Conservation (phyloP, 1,140 invertebrate species). For the Oedothorax gibbosus region DNA sequence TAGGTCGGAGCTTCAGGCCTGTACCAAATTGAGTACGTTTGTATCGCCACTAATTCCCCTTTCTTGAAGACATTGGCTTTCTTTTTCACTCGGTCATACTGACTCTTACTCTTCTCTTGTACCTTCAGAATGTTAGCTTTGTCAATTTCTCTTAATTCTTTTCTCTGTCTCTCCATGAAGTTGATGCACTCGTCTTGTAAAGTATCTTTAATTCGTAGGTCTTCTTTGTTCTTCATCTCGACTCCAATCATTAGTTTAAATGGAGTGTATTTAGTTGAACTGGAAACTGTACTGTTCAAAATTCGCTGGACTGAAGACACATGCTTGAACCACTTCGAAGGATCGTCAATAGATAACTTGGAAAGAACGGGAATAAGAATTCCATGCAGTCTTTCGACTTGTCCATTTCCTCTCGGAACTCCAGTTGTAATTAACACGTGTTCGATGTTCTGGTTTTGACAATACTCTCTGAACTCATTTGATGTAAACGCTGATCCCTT, state of each 20-base stretch:
- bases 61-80: neutral
- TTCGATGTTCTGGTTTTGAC: neutral
- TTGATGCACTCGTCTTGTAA: neutral
- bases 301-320: neutral
- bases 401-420: neutral
- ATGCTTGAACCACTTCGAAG: neutral
- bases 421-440: neutral
- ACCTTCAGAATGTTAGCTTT: neutral
- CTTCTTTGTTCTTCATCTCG: neutral
- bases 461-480: conserved; percentile 5
- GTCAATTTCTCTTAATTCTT: neutral
- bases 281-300: neutral
- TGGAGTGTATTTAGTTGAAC: neutral
- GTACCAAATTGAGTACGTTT: conserved; percentile 17
- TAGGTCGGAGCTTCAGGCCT: conserved; percentile 1
- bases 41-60: neutral
- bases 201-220: neutral
- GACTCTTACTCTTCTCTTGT: neutral
- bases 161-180: neutral
- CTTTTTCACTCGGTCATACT: neutral
- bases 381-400: neutral
- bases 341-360: neutral
- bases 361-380: neutral
- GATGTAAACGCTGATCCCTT: neutral
- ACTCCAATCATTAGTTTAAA: neutral